Evolutionary conservation across 1,140 invertebrate species (phyloP), one percentile per base, ranked within the genome.

Genomic region (Drosophila burlai): DNA sequence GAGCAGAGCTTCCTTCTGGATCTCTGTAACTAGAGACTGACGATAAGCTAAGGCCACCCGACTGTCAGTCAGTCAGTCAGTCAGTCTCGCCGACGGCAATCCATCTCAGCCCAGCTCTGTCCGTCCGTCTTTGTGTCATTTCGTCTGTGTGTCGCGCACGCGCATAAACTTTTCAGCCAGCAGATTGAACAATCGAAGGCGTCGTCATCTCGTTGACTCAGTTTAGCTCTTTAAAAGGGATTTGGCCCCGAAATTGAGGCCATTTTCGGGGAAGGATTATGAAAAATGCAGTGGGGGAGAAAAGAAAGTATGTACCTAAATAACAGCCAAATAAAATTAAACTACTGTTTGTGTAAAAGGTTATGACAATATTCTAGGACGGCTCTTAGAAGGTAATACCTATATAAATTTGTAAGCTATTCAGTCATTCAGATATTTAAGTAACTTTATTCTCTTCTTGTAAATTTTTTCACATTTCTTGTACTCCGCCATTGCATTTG

Each of bases 21-120:
- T 75, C 57, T 69, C 50, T 65, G 65, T 61, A 68, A 52, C 64
- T 76, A 65, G 81, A 73, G 67, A 73, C 68, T 66, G 69, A 73
- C 69, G 67, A 73, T 73, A 73, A 73, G 54, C 67, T 50, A n/a
- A 61, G 69, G 54, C 54, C 67, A 42, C 49, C 38, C 26, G 64
- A 68, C 64, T 81, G 80, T 80, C 80, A 62, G 52, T 67, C 76
- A 47, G 59, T 46, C 59, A 58, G 75, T 73, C 59, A 58, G 75
- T 73, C 76, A 57, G 67, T 59, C 67, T 72, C 76, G 45, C 75
- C 75, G 83, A 83, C 76, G 83, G 84, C 83, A 89, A 89, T 86
- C 84, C 83, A 89, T 89, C 84, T 89, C 76, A 38, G 58, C 80
- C 80, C 72, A 38, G 46, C 38, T 38, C 67, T 61, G 69, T 59